phyloP scores from a whole-genome alignment of 1,140 invertebrate species.

The Sitobion miscanthi region DNA sequence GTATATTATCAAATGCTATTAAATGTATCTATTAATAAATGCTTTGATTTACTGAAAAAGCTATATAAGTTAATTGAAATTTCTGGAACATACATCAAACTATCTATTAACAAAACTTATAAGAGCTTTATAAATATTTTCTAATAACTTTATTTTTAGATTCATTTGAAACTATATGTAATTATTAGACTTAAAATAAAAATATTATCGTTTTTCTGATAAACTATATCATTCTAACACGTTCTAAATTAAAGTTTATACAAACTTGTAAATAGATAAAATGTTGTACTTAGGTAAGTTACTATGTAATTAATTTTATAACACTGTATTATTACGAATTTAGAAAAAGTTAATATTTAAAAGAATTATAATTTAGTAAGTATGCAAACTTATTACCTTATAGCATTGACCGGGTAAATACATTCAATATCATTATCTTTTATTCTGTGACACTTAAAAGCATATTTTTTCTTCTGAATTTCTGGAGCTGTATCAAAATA shows the following conservation, averaged over 20 bases:
- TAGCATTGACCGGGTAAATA: conserved; percentile 98
- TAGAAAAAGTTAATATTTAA: too few species aligned
- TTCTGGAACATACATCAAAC: neutral
- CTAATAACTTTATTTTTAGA: neutral
- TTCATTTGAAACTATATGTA: neutral
- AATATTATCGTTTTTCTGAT: too few species aligned
- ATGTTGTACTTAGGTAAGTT: neutral
- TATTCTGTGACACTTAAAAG: conserved; percentile 97
- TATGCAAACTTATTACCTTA: conserved; percentile 67
- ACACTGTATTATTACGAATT: neutral
- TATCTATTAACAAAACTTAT: too few species aligned
- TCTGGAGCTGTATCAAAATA: conserved; percentile 95
- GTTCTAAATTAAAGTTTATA: too few species aligned
- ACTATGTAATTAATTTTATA: neutral
- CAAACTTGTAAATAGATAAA: too few species aligned
- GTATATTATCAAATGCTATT: neutral
- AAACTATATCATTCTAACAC: too few species aligned
- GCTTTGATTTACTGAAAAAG: neutral
- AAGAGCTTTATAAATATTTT: too few species aligned
- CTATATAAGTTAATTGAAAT: neutral
- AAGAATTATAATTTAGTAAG: neutral
- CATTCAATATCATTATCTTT: conserved; percentile 92
- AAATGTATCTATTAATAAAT: neutral
- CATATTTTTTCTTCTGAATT: conserved; percentile 98
- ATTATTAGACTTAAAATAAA: neutral